Base-by-base conservation (phyloP, 2,888 invertebrate species). In the Napeogenes inachia region DNA sequence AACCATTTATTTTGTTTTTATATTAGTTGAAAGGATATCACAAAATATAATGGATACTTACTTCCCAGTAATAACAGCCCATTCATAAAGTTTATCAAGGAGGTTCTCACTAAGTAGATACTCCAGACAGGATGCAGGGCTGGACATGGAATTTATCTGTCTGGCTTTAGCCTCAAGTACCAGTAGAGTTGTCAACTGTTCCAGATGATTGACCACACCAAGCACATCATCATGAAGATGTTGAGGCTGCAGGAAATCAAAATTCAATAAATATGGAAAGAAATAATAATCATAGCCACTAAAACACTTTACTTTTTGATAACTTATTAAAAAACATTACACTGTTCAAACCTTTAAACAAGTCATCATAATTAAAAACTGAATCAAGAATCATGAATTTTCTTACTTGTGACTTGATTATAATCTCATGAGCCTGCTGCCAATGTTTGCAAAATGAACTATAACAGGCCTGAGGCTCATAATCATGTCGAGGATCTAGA, bases 371-470 rank as follows among this genome's bases (percentile, higher is more conserved):
- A 21, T 21, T 21, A 21, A 21, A 21, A 21, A 21, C 21, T 21
- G 21, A 21, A 21, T 21, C 21, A 21, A 21, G 21, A 21, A 21
- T 21, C 21, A 21, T 1, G 21, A 21, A 21, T 21, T 21, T 21
- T 21, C 21, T 64, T 59, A 76, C 94, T 89, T 94, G 93, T 53
- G 94, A 94, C 71, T 94, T 92, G 69, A 92, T 89, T 73, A 98
- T 96, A 64, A 98, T 96, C 70, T 96, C 96, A 75, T 93, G 89
- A 2, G 96, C 96, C 82, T 98, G 98, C 76, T 97, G 96, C 97
- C 98, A 98, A 82, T 98, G 98, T 81, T 96, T 96, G 81, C 95
- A 95, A 87, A 98, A 98, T 76, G 97, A 97, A 82, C 96, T 97
- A 79, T 96, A 96, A 84, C 97, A 97, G 6, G 98, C 98, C 60